Evolutionary conservation across 1,140 invertebrate species (phyloP), one percentile per base, ranked within the genome.

Genomic region (Ostrea edulis): DNA sequence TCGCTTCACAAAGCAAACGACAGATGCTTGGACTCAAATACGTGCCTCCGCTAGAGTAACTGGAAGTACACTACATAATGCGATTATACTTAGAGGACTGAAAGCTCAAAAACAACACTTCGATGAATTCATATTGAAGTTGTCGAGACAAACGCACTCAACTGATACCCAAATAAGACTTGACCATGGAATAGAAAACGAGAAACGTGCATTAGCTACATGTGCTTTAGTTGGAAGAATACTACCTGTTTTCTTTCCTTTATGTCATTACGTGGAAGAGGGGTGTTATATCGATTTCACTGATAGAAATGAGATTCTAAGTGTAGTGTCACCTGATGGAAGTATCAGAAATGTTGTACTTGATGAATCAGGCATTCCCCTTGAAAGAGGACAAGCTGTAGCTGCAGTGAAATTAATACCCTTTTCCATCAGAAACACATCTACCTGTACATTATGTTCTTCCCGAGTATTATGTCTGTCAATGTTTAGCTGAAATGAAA

Each of bases 51-150:
- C 84, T 7, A 22, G 65, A 8, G 29, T 86, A 1, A 86, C 84
- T 3, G 84, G 84, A 1, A 86, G 84, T 68, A 71, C 62, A 20
- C 35, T 68, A 2, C 62, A 86, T 52, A 51, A 22, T 14, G 84
- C 84, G 20, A 68, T 86, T 12, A 62, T 55, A 17, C 53, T 77
- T 22, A 22, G 82, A n/a, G 82, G 82, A n/a, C 20, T 84, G 52
- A 84, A 84, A 25, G 44, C n/a, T n/a, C 54, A 55, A 55, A 55
- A 14, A 55, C 9, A 55, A 14, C 17, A 55, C 17, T 54, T 54
- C 12, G 53, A 7, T 8, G n/a, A n/a, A n/a, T n/a, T n/a, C n/a
- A n/a, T n/a, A n/a, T n/a, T n/a, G 12, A 54, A 12, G 12, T 12
- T 54, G 7, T 54, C 53, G 53, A 54, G 53, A 12, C 9, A 12